Conservation (phyloP, 2,888 invertebrate genomes). For the Terebella lapidaria region DNA sequence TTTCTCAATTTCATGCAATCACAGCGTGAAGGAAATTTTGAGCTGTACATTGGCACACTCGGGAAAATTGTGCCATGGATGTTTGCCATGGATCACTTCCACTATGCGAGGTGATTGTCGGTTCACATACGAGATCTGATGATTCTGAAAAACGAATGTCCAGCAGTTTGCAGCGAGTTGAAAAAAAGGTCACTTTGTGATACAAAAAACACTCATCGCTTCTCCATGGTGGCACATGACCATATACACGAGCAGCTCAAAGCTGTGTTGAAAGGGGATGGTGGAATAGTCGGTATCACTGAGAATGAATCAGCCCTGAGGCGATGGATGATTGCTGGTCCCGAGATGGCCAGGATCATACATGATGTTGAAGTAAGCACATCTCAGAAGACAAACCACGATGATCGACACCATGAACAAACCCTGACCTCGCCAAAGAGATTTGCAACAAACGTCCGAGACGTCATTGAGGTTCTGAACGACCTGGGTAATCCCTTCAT, state of each 20-base stretch:
- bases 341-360: background rate
- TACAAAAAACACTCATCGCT: background rate
- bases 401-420: background rate
- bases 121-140: background rate
- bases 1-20: background rate
- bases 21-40: background rate
- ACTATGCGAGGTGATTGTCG: background rate
- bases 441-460: background rate
- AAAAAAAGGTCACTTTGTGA: background rate
- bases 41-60: background rate
- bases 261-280: constrained; percentile 5
- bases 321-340: background rate
- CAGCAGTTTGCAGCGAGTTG: background rate
- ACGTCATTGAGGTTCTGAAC: background rate
- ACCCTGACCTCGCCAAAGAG: background rate
- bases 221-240: constrained; percentile 5
- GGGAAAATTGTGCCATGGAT: constrained; percentile 1
- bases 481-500: background rate
- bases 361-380: background rate
- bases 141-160: background rate
- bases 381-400: background rate
- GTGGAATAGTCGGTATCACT: constrained; percentile 1
- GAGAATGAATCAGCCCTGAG: constrained; percentile 3
- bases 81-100: constrained; percentile 2
- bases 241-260: constrained; percentile 7